phyloP scores from a whole-genome alignment of 1,140 invertebrate genomes.

The Drosophila orena region DNA sequence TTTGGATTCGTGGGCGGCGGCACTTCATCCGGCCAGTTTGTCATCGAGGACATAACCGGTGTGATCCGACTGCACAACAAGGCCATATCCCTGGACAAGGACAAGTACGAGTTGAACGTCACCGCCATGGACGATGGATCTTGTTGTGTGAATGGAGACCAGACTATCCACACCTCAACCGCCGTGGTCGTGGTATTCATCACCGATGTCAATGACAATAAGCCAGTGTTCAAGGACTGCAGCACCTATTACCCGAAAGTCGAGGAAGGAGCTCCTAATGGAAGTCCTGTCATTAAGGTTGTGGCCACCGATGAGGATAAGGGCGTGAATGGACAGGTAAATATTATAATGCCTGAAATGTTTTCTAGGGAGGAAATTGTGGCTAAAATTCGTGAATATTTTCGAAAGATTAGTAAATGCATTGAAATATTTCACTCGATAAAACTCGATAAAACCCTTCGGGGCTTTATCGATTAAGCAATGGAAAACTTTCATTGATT shows the following conservation, averaged over 20 bases:
- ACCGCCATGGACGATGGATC: conserved; percentile 97
- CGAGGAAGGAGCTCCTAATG: conserved; percentile 95
- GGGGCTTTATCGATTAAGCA: neutral
- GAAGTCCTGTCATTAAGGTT: conserved; percentile 96
- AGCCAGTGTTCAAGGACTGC: conserved; percentile 97
- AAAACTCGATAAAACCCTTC: no score
- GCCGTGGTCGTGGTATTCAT: conserved; percentile 98
- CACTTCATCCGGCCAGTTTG: conserved; percentile 95
- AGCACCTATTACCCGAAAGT: conserved; percentile 96
- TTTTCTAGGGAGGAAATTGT: no score
- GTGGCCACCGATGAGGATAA: conserved; percentile 97
- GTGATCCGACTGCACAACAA: conserved; percentile 95
- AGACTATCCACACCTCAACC: conserved; percentile 95
- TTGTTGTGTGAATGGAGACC: conserved; percentile 94
- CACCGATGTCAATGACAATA: conserved; percentile 98
- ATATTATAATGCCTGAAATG: neutral
- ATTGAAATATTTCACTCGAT: no score
- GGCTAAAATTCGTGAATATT: no score
- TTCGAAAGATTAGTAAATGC: no score
- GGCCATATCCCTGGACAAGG: conserved; percentile 92
- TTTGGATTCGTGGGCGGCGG: conserved; percentile 97
- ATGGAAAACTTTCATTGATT: neutral
- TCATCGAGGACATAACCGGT: conserved; percentile 97
- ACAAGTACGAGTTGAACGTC: conserved; percentile 97
- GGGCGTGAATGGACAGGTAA: conserved; percentile 94